Evolutionary conservation across 2,888 invertebrate species (phyloP), one percentile per base, ranked within the genome.

Genomic region (Entomobrya multifasciata): DNA sequence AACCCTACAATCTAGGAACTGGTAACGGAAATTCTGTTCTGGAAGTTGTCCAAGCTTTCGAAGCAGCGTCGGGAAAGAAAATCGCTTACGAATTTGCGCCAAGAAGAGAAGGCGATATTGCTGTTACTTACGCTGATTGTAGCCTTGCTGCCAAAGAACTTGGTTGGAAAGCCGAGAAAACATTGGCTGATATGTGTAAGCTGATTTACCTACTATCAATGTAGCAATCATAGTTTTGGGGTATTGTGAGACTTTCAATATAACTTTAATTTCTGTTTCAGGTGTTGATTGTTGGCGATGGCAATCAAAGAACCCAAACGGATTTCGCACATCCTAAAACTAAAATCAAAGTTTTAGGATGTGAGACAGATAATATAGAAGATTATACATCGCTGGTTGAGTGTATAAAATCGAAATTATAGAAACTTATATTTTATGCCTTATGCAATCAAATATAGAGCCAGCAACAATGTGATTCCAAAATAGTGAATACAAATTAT

Each of bases 121-220:
- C 97, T 0, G 93, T 95, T 0, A 96, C 96, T 92, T 98, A 96
- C 92, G 97, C 98, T 0, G 96, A 98, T 93, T 95, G 96, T 36
- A 93, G 94, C 36, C 93, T 96, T 87, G 96, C 98, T 1, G 94
- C 94, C 82, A 93, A 94, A 86, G 95, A 97, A 91, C 93, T 99
- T 0, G 94, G 94, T n/a, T 98, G 98, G 98, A 94, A 94, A 30
- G 96, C 97, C 20, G 94, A 94, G n/a, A 94, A 94, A 92, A 94
- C 94, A 86, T 93, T 98, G 4, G 93, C 94, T 13, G 96, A 96
- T 90, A 98, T 98, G 97, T 98, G 98, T 95, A 93, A 93, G 94
- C 93, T 36, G n/a, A n/a, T n/a, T n/a, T n/a, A n/a, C n/a, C n/a
- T n/a, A n/a, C n/a, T n/a, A n/a, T n/a, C n/a, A n/a, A n/a, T n/a